phyloP scores from a whole-genome alignment of 1,140 invertebrate genomes.

The Orchesella cincta region DNA sequence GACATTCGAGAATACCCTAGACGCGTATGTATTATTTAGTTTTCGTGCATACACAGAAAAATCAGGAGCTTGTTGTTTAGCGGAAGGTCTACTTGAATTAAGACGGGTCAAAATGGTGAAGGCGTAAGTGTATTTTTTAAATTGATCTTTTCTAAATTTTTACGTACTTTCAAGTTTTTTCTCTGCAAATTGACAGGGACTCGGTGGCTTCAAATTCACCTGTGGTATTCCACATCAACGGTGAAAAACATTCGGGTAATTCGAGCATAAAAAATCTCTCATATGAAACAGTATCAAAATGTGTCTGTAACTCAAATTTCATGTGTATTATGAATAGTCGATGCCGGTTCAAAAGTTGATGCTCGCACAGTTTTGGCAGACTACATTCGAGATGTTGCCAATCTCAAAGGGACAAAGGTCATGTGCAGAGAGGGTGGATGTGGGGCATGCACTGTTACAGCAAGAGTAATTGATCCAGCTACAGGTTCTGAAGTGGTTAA shows the following conservation, averaged over 20 bases:
- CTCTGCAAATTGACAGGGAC: too few relatives aligned
- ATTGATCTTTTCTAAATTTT: too few relatives aligned
- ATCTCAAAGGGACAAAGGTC: constrained; percentile 42
- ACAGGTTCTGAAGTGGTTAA: constrained; percentile 42
- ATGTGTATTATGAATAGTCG: not conserved
- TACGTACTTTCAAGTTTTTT: too few relatives aligned
- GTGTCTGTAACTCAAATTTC: not conserved
- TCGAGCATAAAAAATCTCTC: too few relatives aligned
- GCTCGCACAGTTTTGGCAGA: constrained; percentile 26
- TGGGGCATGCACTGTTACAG: constrained; percentile 40
- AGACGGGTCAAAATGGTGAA: too few relatives aligned
- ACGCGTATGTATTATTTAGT: too few relatives aligned
- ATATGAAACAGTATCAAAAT: too few relatives aligned
- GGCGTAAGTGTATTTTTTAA: too few relatives aligned
- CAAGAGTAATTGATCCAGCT: constrained; percentile 33
- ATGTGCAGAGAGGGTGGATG: constrained; percentile 47
- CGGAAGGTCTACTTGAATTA: not conserved
- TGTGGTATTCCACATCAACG: constrained; percentile 46
- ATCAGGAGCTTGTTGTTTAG: not conserved
- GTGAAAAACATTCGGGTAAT: constrained; percentile 11
- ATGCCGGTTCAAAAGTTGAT: not conserved
- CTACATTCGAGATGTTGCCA: constrained; percentile 41
- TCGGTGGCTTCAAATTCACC: too few relatives aligned
- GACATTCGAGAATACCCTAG: too few relatives aligned
- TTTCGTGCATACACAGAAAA: not conserved